These are phyloP conservation scores for Gorsachius goisagi DNA, from an alignment of 2,113 vertebrate genomes.

Conservation along the genomic window DNA sequence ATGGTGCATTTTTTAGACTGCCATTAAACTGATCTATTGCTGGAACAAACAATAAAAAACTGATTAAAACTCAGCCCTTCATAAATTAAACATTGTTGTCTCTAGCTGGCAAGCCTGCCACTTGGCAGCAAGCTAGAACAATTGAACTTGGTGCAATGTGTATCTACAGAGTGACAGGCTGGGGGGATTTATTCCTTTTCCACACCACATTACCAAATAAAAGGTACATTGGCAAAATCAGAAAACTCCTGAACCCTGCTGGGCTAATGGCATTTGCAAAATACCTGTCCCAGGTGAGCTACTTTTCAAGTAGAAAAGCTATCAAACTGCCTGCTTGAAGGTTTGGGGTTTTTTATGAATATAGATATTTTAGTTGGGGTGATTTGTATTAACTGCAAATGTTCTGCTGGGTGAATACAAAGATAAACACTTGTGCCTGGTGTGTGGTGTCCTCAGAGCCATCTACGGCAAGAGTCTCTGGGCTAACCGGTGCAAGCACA, in stretches of 20 bases:
- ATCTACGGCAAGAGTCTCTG: not conserved
- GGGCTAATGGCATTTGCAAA: not conserved
- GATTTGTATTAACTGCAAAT: not conserved
- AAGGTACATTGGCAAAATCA: not conserved
- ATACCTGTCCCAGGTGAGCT: not conserved
- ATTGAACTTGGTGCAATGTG: not conserved
- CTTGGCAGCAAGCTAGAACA: slow-evolving; percentile 38
- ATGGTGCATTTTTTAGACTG: slow-evolving; percentile 37
- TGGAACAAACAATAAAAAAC: slow-evolving; percentile 63
- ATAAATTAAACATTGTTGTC: slow-evolving; percentile 63
- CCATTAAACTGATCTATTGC: slow-evolving; percentile 54
- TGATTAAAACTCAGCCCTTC: slow-evolving; percentile 58
- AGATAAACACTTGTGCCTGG: not conserved
- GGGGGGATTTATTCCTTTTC: not conserved
- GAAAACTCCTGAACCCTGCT: not conserved
- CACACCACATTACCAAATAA: not conserved
- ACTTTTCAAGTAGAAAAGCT: not conserved
- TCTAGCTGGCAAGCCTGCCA: slow-evolving; percentile 24
- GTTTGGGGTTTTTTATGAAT: not conserved
- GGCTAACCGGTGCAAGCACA: no score
- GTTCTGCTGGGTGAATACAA: not conserved
- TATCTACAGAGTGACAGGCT: not conserved
- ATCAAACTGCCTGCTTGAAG: not conserved
- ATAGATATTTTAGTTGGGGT: not conserved
- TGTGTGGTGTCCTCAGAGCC: not conserved